Conservation (phyloP, 2,113 vertebrate species). For the Thymallus thymallus region DNA sequence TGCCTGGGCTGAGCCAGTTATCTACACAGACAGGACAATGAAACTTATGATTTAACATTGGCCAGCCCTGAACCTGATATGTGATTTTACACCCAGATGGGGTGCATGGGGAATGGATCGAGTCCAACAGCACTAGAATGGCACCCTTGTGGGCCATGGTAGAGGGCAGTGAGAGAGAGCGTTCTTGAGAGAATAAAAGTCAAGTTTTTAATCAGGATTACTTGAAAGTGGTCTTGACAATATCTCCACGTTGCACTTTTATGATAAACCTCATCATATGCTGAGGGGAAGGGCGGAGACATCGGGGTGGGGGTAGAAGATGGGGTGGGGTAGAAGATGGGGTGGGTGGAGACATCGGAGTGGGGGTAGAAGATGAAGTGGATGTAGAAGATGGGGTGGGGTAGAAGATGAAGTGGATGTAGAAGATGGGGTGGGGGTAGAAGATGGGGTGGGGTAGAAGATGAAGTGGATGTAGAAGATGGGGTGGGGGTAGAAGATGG, state of each 20-base stretch:
- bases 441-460: not conserved
- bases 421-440: not conserved
- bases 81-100: slow-evolving; percentile 35
- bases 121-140: too few relatives aligned
- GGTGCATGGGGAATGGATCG: slow-evolving; percentile 59
- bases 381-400: not conserved
- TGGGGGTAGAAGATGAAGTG: not conserved
- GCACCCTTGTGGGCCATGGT: slow-evolving; percentile 61
- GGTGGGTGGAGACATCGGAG: slow-evolving; percentile 2
- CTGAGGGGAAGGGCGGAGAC: not conserved
- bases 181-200: slow-evolving; percentile 67
- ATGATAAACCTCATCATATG: slow-evolving; percentile 66
- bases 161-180: slow-evolving; percentile 47
- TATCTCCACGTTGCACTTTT: slow-evolving; percentile 73
- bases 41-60: too few relatives aligned
- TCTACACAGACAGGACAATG: too few relatives aligned
- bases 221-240: slow-evolving; percentile 72
- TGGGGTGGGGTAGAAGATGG: not conserved
- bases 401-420: too few relatives aligned
- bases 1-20: too few relatives aligned
- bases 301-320: slow-evolving; percentile 6
- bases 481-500: not conserved
- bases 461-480: too few relatives aligned
- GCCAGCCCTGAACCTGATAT: too few relatives aligned
- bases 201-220: slow-evolving; percentile 72